phyloP scores from a whole-genome alignment of 2,888 invertebrate species.

The Drosophila mimica region DNA sequence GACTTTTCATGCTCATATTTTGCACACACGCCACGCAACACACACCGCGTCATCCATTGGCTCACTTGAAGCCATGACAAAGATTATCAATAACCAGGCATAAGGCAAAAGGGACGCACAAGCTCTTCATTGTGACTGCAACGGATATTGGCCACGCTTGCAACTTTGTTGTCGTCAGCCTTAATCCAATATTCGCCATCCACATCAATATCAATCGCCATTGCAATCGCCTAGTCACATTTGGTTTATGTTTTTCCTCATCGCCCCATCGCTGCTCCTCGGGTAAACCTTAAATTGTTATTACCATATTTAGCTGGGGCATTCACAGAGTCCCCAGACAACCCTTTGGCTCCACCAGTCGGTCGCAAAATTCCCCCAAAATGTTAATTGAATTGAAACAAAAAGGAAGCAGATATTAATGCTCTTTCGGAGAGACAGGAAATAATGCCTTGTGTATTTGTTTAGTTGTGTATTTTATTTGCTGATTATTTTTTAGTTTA shows the following conservation, averaged over 20 bases:
- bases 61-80: slow-evolving; percentile 64
- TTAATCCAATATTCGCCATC: slow-evolving; percentile 46
- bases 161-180: slow-evolving; percentile 46
- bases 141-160: slow-evolving; percentile 70
- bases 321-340: slow-evolving; percentile 15
- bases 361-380: neutral
- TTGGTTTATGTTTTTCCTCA: slow-evolving; percentile 57
- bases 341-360: slow-evolving; percentile 4
- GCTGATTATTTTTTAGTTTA: neutral
- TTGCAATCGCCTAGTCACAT: slow-evolving; percentile 21
- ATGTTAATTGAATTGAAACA: neutral
- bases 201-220: slow-evolving; percentile 57
- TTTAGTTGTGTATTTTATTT: neutral
- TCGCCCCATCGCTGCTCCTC: slow-evolving; percentile 32
- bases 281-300: slow-evolving; percentile 65
- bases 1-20: slow-evolving; percentile 69
- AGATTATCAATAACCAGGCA: slow-evolving; percentile 73
- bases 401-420: neutral
- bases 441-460: neutral
- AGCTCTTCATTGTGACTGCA: slow-evolving; percentile 43
- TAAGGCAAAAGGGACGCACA: slow-evolving; percentile 46
- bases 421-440: neutral
- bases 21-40: slow-evolving; percentile 32
- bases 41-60: slow-evolving; percentile 55
- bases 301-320: slow-evolving; percentile 40